phyloP scores from a whole-genome alignment of 2,888 invertebrate genomes.

The Anarsia innoxiella region DNA sequence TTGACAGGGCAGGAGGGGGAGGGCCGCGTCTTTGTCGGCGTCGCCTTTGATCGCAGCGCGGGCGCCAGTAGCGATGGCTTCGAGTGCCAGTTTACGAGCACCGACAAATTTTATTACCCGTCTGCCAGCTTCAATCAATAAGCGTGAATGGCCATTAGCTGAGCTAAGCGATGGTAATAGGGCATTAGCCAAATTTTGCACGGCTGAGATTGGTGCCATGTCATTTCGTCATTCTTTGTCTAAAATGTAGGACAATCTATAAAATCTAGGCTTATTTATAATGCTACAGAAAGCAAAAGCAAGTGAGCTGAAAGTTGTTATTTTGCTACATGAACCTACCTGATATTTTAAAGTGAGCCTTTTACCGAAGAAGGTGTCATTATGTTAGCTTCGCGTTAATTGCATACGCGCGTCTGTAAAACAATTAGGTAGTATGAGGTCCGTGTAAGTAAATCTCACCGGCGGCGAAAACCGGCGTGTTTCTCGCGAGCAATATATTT shows the following conservation, averaged over 20 bases:
- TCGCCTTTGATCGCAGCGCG: slow-evolving; percentile 58
- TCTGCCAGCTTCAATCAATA: slow-evolving; percentile 56
- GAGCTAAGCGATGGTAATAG: slow-evolving; percentile 32
- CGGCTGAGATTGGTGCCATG: slow-evolving; percentile 25
- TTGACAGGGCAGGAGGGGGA: slow-evolving; percentile 56
- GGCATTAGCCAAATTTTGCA: slow-evolving; percentile 32
- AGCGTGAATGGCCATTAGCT: slow-evolving; percentile 44
- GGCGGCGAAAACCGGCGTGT: slow-evolving; percentile 13
- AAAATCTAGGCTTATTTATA: no score
- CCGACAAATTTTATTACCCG: slow-evolving; percentile 57
- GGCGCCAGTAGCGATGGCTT: slow-evolving; percentile 57
- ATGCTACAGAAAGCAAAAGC: no score
- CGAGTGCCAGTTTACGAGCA: slow-evolving; percentile 68
- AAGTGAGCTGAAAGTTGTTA: no score
- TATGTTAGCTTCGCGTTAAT: slow-evolving; percentile 30
- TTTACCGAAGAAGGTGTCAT: slow-evolving; percentile 23
- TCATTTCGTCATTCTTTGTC: slow-evolving; percentile 1
- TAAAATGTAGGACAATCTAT: no score
- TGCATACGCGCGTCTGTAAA: slow-evolving; percentile 25
- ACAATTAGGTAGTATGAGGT: slow-evolving; percentile 32
- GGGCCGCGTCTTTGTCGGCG: slow-evolving; percentile 62
- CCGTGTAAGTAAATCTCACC: slow-evolving; percentile 7
- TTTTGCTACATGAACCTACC: no score
- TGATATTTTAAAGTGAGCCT: no score
- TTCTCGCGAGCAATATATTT: slow-evolving; percentile 45